These are phyloP conservation scores for Acinonyx jubatus DNA, from an alignment of 2,113 vertebrate species.

Conservation along the genomic window DNA sequence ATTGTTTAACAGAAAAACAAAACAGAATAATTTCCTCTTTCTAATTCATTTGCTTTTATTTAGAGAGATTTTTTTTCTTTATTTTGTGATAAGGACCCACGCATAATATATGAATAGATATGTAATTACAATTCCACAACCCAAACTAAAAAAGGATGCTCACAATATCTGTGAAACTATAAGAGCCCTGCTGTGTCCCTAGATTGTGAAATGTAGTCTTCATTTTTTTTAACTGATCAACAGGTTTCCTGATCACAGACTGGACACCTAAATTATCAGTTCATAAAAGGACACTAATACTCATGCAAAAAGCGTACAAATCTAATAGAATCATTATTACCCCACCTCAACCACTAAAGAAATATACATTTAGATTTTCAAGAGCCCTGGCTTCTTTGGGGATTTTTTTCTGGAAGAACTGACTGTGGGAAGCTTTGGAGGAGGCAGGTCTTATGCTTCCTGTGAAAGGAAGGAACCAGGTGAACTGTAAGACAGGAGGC, in stretches of 20 bases:
- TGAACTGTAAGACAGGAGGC: background rate
- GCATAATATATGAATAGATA: background rate
- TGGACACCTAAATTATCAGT: background rate
- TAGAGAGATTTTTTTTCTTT: background rate
- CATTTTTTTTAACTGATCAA: background rate
- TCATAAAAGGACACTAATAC: background rate
- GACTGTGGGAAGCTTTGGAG: background rate
- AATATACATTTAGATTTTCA: background rate
- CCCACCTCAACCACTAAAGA: background rate
- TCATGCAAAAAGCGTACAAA: background rate
- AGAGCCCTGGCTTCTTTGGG: background rate
- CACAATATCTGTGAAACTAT: background rate
- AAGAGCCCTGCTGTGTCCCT: background rate
- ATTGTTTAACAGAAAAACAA: background rate
- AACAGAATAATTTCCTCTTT: background rate
- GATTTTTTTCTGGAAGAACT: background rate
- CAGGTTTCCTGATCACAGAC: background rate
- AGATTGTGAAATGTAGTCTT: background rate
- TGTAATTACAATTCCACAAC: background rate
- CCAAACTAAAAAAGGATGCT: background rate
- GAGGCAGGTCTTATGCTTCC: background rate
- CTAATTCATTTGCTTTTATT: constrained; percentile 26
- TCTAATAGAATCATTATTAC: background rate
- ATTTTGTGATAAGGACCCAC: background rate
- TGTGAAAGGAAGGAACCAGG: background rate